A percentile compares a stretch with the other conserved stretches of the same genome.
Conservation (phyloP, 2,888 invertebrate genomes). For the Morpho achilles region DNA sequence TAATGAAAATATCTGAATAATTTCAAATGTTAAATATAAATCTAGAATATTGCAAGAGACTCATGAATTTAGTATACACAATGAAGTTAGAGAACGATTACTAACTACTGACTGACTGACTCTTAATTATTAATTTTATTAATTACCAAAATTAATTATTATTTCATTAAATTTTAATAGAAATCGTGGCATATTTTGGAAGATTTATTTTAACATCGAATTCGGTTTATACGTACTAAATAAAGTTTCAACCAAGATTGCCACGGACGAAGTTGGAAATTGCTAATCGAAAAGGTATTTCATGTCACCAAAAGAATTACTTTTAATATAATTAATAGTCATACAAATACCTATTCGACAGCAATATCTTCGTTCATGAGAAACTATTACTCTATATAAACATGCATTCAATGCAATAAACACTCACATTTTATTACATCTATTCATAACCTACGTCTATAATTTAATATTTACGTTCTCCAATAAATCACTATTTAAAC, state of each 20-base stretch:
- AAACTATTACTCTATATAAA: slow-evolving; percentile 1
- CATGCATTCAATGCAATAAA: slow-evolving; percentile 60
- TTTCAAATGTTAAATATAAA: not conserved
- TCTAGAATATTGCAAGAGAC: slow-evolving; percentile 12
- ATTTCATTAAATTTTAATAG: slow-evolving; percentile 45
- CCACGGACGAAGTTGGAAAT: slow-evolving; percentile 10
- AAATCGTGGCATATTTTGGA: slow-evolving; percentile 71
- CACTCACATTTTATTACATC: slow-evolving; percentile 30
- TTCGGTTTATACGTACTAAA: slow-evolving; percentile 58
- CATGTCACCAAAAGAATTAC: too few species aligned
- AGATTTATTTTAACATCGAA: slow-evolving; percentile 65
- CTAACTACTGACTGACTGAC: slow-evolving; percentile 17
- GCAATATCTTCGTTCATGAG: slow-evolving; percentile 5
- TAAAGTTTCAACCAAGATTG: slow-evolving; percentile 33
- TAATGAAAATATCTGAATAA: not conserved
- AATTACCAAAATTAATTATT: slow-evolving; percentile 26
- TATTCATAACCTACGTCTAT: slow-evolving; percentile 37
- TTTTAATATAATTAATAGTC: too few species aligned
- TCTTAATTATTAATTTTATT: slow-evolving; percentile 19
- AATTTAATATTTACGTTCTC: slow-evolving; percentile 42
- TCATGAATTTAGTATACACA: slow-evolving; percentile 9
- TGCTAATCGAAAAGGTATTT: not conserved
- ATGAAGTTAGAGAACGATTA: slow-evolving; percentile 18
- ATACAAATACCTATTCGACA: too few species aligned
- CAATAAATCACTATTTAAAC: slow-evolving; percentile 60